Evolutionary conservation across 2,888 invertebrate species (phyloP), one percentile per base, ranked within the genome.

Genomic region (Agrochola circellaris): DNA sequence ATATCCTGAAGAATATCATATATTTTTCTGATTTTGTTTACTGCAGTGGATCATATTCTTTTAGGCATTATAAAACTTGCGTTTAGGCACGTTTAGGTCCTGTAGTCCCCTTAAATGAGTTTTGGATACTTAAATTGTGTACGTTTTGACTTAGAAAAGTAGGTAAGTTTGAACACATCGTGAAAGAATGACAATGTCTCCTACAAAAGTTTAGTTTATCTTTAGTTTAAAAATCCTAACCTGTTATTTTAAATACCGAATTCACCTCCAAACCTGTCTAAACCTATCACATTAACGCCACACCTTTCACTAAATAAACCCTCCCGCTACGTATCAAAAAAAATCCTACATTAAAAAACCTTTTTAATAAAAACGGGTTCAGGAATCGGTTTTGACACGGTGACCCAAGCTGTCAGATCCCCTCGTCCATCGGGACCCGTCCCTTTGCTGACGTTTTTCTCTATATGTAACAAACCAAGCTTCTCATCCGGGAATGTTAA

Each of bases 401-500:
- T 80, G 83, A 90, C 89, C 84, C 82, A 67, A 58, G 83, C 88
- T 90, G 91, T 90, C 90, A 90, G 86, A 87, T 83, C 84, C 88
- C 90, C 87, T 87, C 87, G 85, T 90, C 85, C 82, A 80, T 78
- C 78, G 83, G 65, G 81, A 88, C 88, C 86, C 81, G 84, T 87
- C 81, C 83, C 67, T 87, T 88, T 66, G 85, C 85, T 87, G 86
- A 86, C 84, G 79, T 88, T 86, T 89, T 90, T 84, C 42, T 69
- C 51, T 86, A 87, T 88, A 61, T 81, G 75, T 84, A 83, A 87
- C 88, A 85, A 80, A 79, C 74, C 79, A 87, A 84, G 65, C 79
- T 67, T 66, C 74, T 62, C 60, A 54, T 79, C 73, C 74, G 65
- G 60, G 42, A 74, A 75, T 67, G 72, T 87, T 88, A 84, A 89